Evolutionary conservation across 2,113 vertebrate genomes (phyloP).

Genomic region (Gymnocephalus cernua): DNA sequence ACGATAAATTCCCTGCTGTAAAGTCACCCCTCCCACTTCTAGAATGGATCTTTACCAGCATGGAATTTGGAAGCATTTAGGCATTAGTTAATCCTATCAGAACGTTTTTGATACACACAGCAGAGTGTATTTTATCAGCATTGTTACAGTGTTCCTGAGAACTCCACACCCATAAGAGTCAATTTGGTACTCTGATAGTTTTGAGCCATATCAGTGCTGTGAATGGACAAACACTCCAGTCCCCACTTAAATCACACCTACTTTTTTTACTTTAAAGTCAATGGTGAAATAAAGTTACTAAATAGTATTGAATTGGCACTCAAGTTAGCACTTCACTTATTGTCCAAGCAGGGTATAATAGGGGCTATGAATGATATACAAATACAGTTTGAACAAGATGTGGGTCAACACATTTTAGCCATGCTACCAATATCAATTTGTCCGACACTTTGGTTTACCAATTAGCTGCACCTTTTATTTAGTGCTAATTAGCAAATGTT

Average conservation of each 20-base stretch:
- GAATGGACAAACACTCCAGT: background rate
- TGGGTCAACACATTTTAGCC: background rate
- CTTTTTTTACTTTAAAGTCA: background rate
- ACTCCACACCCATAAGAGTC: conserved; percentile 13
- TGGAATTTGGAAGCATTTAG: conserved; percentile 18
- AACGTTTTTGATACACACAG: background rate
- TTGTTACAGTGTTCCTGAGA: conserved; percentile 8
- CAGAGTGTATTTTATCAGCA: background rate
- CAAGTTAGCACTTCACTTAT: background rate
- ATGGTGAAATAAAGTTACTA: background rate
- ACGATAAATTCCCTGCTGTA: conserved; percentile 27
- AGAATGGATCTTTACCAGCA: background rate
- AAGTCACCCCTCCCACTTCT: conserved; percentile 15
- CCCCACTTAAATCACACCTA: background rate
- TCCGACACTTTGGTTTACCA: no score
- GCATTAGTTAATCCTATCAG: conserved; percentile 34
- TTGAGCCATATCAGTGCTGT: background rate
- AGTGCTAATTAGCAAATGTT: background rate
- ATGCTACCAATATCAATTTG: no score
- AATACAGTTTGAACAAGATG: conserved; percentile 16
- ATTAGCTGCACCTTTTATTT: no score
- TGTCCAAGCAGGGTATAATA: background rate
- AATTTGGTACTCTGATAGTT: background rate
- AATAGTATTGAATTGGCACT: background rate
- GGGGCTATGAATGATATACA: background rate